Evolutionary conservation across 1,140 invertebrate species (phyloP).

Genomic region (Notospermus geniculatus): DNA sequence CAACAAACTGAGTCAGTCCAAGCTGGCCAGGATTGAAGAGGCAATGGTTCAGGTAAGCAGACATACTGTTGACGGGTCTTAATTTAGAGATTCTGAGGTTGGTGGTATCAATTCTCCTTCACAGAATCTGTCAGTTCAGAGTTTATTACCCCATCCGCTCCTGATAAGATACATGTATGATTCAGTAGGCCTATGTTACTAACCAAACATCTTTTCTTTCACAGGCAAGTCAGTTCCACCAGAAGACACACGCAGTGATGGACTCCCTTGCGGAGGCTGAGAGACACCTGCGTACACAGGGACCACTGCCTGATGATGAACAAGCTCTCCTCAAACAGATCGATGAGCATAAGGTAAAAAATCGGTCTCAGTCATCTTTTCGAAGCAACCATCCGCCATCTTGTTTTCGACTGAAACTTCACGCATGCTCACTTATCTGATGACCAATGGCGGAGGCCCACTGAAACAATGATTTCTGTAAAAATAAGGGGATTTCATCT

Average conservation of each 20-base stretch:
- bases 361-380: too few relatives aligned
- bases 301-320: constrained; percentile 82
- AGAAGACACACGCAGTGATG: constrained; percentile 86
- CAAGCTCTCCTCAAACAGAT: constrained; percentile 42
- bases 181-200: background rate
- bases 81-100: background rate
- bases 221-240: constrained; percentile 86
- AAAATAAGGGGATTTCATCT: background rate
- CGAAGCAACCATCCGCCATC: background rate
- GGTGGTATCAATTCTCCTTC: constrained; percentile 10
- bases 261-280: constrained; percentile 96
- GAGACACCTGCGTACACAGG: constrained; percentile 82
- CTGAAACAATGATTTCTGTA: constrained; percentile 1
- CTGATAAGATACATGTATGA: too few relatives aligned
- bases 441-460: too few relatives aligned
- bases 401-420: constrained; percentile 2
- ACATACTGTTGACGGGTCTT: background rate
- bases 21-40: constrained; percentile 75
- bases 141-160: too few relatives aligned
- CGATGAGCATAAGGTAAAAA: constrained; percentile 57
- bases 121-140: constrained; percentile 7
- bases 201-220: background rate
- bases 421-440: too few relatives aligned
- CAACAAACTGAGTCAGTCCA: constrained; percentile 71
- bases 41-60: constrained; percentile 67